Evolutionary conservation across 2,888 invertebrate species (phyloP), one percentile per base, ranked within the genome.

Genomic region (Philopedon plagiatum): DNA sequence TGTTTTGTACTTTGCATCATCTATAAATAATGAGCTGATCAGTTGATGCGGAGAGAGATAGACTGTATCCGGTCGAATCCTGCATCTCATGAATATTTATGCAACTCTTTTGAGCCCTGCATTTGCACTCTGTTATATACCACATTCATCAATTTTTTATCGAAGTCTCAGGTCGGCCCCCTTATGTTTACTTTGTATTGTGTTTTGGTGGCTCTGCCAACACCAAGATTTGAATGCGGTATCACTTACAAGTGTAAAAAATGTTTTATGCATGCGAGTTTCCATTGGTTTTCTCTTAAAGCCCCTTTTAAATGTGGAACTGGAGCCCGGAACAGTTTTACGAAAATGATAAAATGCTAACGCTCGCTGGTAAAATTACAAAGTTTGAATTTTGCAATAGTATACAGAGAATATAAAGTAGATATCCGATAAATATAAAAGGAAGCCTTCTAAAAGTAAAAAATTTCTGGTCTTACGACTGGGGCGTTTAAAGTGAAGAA

Each of bases 11-110:
- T 61, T 68, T 32, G 46, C 68, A 61, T 68, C 61, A 68, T 68
- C 68, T 68, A 68, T 68, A 68, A 70, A 70, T 70, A 70, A 70
- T 57, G 62, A 70, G 63, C 32, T 70, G 61, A 70, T 62, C 61
- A 70, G 69, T 63, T 44, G 62, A 63, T 63, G 63, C 37, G 56
- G 18, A 63, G 56, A 56, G 63, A 57, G 56, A 44, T 61, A 63
- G 69, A 54, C 23, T 60, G 11, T 41, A 29, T 49, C 37, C 46
- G 67, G 46, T 34, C 26, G 41, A 49, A 65, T 56, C 29, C 41
- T 60, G 67, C 46, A 58, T 32, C 60, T 67, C 67, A 67, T 67
- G 58, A 67, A 67, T 67, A 67, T 67, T 32, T 32, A 67, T 67
- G 60, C 44, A 34, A 44, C 37, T 46, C 60, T 61, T 68, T 61